phyloP scores from a whole-genome alignment of 2,797 vertebrate species.

The Rhincodon typus region DNA sequence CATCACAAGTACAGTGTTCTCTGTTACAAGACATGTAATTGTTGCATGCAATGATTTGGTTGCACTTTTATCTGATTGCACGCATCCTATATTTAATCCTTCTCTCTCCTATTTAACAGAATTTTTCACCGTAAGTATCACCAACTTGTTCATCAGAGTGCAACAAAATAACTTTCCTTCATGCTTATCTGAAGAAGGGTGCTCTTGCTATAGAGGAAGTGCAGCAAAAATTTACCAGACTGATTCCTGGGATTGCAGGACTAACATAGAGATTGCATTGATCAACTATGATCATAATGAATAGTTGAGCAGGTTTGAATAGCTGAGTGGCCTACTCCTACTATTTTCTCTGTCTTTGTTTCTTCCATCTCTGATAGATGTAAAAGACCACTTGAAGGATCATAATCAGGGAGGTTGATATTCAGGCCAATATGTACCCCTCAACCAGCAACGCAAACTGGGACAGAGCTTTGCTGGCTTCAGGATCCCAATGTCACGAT shows the following conservation, averaged over 20 bases:
- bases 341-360: no score
- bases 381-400: background rate
- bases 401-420: background rate
- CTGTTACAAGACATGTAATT: background rate
- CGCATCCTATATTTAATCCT: background rate
- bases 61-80: slow-evolving; percentile 11
- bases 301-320: no score
- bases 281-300: no score
- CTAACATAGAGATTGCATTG: no score
- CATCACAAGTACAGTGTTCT: background rate
- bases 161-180: background rate
- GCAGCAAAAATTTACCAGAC: no score
- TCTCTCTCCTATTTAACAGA: background rate
- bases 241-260: no score
- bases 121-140: background rate
- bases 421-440: background rate
- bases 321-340: no score
- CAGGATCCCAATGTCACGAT: background rate
- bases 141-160: background rate
- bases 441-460: background rate
- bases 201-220: no score
- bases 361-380: background rate
- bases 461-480: background rate
- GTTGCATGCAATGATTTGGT: background rate
- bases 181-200: no score